Evolutionary conservation across 2,797 vertebrate species (phyloP).

Genomic region (Taenioides sp.): DNA sequence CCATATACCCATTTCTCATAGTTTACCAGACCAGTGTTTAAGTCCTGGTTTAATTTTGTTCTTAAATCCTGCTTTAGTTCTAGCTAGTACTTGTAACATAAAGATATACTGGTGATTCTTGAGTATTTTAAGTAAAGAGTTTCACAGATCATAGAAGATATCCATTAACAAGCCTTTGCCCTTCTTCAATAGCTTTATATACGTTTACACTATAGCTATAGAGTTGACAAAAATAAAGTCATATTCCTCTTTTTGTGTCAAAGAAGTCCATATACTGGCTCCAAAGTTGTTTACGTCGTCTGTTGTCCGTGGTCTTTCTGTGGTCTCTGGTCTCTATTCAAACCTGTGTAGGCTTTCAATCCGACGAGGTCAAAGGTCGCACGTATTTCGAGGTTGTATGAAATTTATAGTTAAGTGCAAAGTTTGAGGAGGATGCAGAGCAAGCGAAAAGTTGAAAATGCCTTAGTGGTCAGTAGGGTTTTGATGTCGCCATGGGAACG

Average conservation of each 20-base stretch:
- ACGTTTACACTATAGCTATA: background rate
- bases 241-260: background rate
- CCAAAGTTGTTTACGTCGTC: background rate
- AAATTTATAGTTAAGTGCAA: background rate
- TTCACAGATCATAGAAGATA: no score
- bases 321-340: background rate
- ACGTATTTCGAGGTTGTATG: background rate
- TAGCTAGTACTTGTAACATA: background rate
- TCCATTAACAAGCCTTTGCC: conserved; percentile 1
- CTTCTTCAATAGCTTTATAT: background rate
- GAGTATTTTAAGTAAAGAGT: no score
- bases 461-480: background rate
- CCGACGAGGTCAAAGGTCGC: background rate
- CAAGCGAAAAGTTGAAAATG: background rate
- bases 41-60: no score
- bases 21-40: no score
- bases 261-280: background rate
- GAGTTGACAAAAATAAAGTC: background rate
- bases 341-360: background rate
- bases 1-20: no score
- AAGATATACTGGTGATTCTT: no score
- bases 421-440: background rate
- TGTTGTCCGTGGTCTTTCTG: no score
- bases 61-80: no score
- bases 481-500: background rate